Evolutionary conservation across 2,797 vertebrate genomes (phyloP).

Genomic region (Rousettus madagascariensis): DNA sequence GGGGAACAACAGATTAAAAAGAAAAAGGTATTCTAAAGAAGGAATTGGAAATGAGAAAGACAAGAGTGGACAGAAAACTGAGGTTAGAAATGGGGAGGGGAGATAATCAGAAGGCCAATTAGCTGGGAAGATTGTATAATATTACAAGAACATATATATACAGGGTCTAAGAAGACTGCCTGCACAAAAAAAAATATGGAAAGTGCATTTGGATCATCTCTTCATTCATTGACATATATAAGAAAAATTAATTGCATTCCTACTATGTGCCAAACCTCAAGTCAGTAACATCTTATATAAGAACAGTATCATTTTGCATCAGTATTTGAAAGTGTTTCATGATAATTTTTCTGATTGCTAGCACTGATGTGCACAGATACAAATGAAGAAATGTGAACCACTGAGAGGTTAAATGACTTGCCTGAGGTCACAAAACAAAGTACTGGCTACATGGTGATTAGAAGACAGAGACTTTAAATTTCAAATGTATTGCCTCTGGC

Average conservation of each 20-base stretch:
- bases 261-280: not conserved
- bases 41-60: not conserved
- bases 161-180: not conserved
- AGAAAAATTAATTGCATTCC: not conserved
- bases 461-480: conserved; percentile 37
- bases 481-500: conserved; percentile 46
- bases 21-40: not conserved
- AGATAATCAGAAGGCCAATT: not conserved
- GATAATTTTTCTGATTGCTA: not conserved
- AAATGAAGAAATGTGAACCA: not conserved
- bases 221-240: not conserved
- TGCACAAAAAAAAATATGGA: not conserved
- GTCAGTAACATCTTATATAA: not conserved
- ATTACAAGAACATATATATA: not conserved
- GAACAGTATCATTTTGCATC: not conserved
- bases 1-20: not conserved
- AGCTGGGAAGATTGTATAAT: not conserved
- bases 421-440: conserved; percentile 14
- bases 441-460: not conserved
- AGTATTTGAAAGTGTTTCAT: not conserved
- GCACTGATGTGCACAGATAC: not conserved
- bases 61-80: not conserved
- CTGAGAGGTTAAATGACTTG: conserved; percentile 5
- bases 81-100: not conserved
- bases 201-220: not conserved